Percentiles rank a stretch among this genome's conserved stretches.
These are phyloP conservation scores for Rhyacophila evoluta DNA, from an alignment of 2,888 invertebrate genomes.

Conservation along the genomic window DNA sequence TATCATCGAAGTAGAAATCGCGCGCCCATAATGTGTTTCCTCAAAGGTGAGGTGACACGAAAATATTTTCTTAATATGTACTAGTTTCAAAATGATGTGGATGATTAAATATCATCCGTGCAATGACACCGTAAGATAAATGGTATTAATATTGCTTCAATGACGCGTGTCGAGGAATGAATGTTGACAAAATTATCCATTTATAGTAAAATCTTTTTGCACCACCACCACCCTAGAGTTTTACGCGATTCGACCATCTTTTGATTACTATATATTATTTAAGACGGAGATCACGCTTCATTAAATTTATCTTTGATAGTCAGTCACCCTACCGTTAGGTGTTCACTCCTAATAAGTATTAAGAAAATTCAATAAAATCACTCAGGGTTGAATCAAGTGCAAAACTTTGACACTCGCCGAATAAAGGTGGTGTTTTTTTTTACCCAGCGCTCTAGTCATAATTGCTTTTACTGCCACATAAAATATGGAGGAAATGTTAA, in stretches of 20 bases:
- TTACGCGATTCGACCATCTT: no score
- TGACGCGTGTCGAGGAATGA: no score
- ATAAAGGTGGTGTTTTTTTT: slow-evolving; percentile 12
- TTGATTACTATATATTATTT: no score
- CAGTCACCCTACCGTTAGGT: background rate
- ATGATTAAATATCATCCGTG: no score
- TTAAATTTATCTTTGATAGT: background rate
- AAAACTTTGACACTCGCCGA: slow-evolving; percentile 7
- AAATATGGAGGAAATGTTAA: slow-evolving; percentile 24
- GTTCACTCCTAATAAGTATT: background rate
- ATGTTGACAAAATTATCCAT: no score
- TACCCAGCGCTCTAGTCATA: slow-evolving; percentile 17
- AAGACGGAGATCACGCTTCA: background rate
- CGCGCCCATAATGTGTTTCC: background rate
- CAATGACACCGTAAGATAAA: no score
- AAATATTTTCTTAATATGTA: no score
- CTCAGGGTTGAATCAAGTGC: slow-evolving; percentile 14
- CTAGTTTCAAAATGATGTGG: background rate
- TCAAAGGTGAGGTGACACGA: background rate
- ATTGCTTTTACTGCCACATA: slow-evolving; percentile 24
- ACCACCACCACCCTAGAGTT: no score
- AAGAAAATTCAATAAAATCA: slow-evolving; percentile 5
- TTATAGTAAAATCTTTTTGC: no score
- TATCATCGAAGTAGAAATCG: background rate
- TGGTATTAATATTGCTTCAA: no score